Evolutionary conservation across 2,797 vertebrate species (phyloP).

Genomic region (Danio albolineatus): DNA sequence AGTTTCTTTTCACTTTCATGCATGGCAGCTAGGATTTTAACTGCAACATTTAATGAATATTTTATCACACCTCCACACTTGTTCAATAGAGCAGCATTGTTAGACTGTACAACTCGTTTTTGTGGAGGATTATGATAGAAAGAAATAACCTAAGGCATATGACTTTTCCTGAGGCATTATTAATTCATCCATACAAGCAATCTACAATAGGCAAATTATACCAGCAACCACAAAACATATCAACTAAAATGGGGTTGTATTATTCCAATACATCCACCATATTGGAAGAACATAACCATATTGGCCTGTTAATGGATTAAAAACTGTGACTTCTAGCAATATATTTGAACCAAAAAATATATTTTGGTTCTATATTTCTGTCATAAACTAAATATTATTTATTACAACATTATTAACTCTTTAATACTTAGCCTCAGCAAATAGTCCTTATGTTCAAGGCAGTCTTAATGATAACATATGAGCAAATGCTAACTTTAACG

Average conservation of each 20-base stretch:
- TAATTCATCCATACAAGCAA: slow-evolving; percentile 5
- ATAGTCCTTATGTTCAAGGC: too few relatives aligned
- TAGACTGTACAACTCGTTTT: background rate
- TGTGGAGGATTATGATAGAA: background rate
- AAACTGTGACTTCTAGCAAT: too few relatives aligned
- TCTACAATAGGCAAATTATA: background rate
- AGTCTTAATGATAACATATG: too few relatives aligned
- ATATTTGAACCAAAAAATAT: too few relatives aligned
- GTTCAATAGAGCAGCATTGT: background rate
- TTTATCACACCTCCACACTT: slow-evolving; percentile 4
- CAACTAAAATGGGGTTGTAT: background rate
- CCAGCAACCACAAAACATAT: background rate
- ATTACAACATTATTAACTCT: too few relatives aligned
- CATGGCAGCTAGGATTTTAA: background rate
- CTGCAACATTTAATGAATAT: background rate
- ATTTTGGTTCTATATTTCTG: too few relatives aligned
- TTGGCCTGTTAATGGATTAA: too few relatives aligned
- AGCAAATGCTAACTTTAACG: too few relatives aligned
- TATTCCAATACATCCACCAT: too few relatives aligned
- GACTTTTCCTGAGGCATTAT: slow-evolving; percentile 2
- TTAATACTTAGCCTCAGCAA: too few relatives aligned
- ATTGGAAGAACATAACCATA: too few relatives aligned
- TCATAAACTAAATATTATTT: too few relatives aligned
- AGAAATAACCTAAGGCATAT: background rate
- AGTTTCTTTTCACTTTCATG: background rate